These are phyloP conservation scores for Platysternon megacephalum DNA, from an alignment of 2,113 vertebrate genomes.

Conservation along the genomic window DNA sequence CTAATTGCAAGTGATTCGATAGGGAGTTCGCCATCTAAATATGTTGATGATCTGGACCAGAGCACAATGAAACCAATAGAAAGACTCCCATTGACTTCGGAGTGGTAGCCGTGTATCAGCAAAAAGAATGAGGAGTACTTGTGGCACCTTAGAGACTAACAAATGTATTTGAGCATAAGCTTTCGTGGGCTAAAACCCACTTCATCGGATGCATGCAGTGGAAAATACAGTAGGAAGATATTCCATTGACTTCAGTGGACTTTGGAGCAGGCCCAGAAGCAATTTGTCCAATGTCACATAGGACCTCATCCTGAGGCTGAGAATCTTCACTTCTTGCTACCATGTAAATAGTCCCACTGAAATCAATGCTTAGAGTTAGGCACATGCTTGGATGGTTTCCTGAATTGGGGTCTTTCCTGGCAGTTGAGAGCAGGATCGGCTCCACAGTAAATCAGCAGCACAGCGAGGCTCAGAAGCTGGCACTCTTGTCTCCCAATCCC, in stretches of 20 bases:
- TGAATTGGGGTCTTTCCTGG: neutral
- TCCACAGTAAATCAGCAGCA: neutral
- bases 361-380: neutral
- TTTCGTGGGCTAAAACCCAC: too few species aligned
- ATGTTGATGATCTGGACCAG: fast-evolving
- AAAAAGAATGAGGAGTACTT: too few species aligned
- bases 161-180: too few species aligned
- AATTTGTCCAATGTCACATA: neutral
- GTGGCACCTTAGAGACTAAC: too few species aligned
- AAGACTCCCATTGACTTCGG: neutral
- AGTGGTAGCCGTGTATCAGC: too few species aligned
- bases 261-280: neutral
- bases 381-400: neutral
- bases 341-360: fast-evolving
- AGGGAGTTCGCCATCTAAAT: too few species aligned
- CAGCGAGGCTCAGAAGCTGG: neutral
- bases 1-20: neutral
- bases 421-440: neutral
- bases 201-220: too few species aligned
- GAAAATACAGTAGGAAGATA: too few species aligned
- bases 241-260: neutral
- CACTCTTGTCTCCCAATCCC: neutral
- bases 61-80: fast-evolving
- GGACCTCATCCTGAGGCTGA: neutral
- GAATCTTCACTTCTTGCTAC: neutral